A percentile compares a stretch with the other conserved stretches of the same genome.
Conservation (phyloP, 23 tunicate species). For the Halocynthia roretzi region DNA sequence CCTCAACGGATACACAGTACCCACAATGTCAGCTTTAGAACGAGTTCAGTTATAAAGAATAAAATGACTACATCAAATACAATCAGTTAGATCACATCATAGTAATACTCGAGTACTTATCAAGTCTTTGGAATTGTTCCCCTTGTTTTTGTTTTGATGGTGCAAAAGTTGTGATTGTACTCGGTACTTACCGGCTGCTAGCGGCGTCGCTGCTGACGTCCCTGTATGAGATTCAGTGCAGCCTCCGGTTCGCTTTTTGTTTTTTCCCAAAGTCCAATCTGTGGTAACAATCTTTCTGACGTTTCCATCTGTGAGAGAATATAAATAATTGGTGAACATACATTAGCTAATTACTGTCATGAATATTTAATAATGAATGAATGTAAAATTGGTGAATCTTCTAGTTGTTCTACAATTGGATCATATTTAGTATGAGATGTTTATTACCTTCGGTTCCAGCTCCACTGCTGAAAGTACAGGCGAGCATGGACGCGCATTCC, state of each 20-base stretch:
- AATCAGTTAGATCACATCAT: no score
- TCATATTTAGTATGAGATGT: no score
- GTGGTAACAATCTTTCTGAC: slow-evolving; percentile 80
- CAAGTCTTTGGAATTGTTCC: no score
- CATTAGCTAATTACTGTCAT: neutral
- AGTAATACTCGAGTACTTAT: no score
- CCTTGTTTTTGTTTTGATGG: no score
- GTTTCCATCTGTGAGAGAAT: slow-evolving; percentile 16
- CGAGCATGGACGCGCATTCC: slow-evolving; percentile 93
- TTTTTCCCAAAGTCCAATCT: slow-evolving; percentile 70
- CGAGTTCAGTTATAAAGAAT: no score
- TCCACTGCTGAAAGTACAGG: slow-evolving; percentile 88
- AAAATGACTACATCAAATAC: no score
- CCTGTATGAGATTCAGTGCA: slow-evolving; percentile 84
- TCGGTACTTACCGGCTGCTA: slow-evolving; percentile 58
- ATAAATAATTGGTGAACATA: neutral
- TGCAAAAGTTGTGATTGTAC: no score
- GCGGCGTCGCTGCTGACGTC: slow-evolving; percentile 96
- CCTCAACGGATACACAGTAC: no score
- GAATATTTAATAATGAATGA: neutral
- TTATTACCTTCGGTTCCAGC: slow-evolving; percentile 19
- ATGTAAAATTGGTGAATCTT: neutral
- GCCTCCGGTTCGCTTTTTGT: slow-evolving; percentile 1
- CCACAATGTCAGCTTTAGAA: no score
- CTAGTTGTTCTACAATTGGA: no score